These are phyloP conservation scores for Podargus strigoides DNA, from an alignment of 2,797 vertebrate species.

Conservation along the genomic window DNA sequence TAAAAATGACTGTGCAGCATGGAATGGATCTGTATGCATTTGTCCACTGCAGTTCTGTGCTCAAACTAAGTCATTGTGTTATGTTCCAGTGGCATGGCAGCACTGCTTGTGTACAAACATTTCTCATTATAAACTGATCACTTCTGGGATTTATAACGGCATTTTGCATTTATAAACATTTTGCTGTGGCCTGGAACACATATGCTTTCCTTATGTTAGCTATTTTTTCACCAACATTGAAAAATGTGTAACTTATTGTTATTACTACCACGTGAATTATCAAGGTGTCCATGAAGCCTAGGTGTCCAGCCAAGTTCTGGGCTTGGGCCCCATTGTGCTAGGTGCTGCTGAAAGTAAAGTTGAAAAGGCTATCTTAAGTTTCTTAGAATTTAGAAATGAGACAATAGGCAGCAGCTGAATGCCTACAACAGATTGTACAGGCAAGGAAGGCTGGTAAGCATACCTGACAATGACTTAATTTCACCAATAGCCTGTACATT, in stretches of 20 bases:
- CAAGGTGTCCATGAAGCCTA: not conserved
- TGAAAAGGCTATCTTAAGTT: not conserved
- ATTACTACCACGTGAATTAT: not conserved
- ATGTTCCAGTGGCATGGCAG: not conserved
- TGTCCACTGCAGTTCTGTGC: not conserved
- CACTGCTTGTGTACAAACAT: not conserved
- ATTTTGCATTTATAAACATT: too few relatives aligned
- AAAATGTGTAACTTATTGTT: not conserved
- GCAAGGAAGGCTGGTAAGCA: not conserved
- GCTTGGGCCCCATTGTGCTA: too few relatives aligned
- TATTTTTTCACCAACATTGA: not conserved
- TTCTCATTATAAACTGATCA: not conserved
- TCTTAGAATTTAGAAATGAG: not conserved
- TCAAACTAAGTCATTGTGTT: not conserved
- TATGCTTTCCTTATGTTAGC: not conserved
- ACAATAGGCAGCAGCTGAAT: not conserved
- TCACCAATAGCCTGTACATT: not conserved
- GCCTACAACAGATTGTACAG: not conserved
- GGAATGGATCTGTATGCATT: not conserved
- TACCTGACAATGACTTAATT: not conserved
- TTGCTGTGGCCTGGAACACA: not conserved
- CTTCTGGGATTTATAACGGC: not conserved
- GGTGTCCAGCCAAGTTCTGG: not conserved
- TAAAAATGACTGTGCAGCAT: not conserved
- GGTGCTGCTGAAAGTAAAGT: not conserved